Base-by-base conservation (phyloP, 2,888 invertebrate species). In the Tetrapedia diversipes region DNA sequence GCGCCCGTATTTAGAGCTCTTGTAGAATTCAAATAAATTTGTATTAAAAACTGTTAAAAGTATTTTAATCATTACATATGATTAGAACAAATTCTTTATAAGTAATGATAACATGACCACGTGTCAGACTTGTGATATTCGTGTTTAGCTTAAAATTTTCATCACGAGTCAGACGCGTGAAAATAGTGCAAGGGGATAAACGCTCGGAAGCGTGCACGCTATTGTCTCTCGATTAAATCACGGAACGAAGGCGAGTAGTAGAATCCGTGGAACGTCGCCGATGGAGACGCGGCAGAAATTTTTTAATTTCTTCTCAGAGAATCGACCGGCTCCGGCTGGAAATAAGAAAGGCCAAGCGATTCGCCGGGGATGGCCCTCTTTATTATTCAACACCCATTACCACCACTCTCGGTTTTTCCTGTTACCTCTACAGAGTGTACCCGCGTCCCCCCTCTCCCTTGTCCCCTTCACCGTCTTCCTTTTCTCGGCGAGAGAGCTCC, bases 381-480 rank as follows among this genome's bases (percentile, higher is more conserved):
- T 86, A 85, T 87, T 89, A 88, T 87, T 87, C 87, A 87, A 80
- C 84, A 79, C 65, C 80, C 81, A 67, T 63, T 77, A 74, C 75
- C 77, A 72, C 54, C 64, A 45, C 78, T 49, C 70, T 45, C 57
- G 41, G 60, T 61, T 69, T 70, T 68, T 73, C 72, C 68, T 70
- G 69, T 75, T 76, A 67, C 72, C 67, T 51, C 77, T n/a, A n/a
- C n/a, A n/a, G n/a, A n/a, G n/a, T n/a, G 32, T 61, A 56, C 59
- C 72, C 43, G 53, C 59, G 51, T 72, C 19, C n/a, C n/a, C n/a
- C n/a, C 27, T 63, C 54, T 71, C 66, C 39, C 76, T 54, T 64
- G 32, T 60, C 67, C 77, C 75, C 69, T 79, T 68, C 69, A 56
- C 66, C 69, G 69, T 65, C 53, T 41, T 75, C 70, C 77, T 66